Percentiles rank a stretch among this genome's conserved stretches.
phyloP scores from a whole-genome alignment of 2,113 vertebrate species.

The Salvator merianae region DNA sequence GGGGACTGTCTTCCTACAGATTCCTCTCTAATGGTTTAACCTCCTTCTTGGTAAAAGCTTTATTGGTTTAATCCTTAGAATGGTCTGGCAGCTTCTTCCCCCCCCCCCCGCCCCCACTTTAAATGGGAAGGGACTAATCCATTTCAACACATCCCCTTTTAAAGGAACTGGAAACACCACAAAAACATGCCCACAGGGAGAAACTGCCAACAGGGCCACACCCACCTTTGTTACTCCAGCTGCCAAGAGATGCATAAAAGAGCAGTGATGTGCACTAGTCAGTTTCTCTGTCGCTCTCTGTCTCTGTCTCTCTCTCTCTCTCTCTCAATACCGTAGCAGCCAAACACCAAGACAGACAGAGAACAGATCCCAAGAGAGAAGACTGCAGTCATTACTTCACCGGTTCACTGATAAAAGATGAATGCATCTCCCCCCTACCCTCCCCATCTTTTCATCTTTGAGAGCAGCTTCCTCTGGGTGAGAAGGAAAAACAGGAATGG shows the following conservation, averaged over 20 bases:
- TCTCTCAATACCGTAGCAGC: background rate
- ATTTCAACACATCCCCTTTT: background rate
- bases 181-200: background rate
- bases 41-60: background rate
- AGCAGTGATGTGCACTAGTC: background rate
- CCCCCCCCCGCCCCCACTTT: background rate
- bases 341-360: background rate
- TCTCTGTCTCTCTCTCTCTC: no score
- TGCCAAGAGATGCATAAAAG: background rate
- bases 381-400: background rate
- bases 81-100: background rate
- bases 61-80: conserved; percentile 7
- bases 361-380: background rate
- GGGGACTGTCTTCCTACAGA: background rate
- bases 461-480: background rate
- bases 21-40: background rate
- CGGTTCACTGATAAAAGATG: background rate
- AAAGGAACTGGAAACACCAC: background rate
- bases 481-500: background rate
- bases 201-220: background rate
- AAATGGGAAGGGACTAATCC: background rate
- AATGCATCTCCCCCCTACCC: background rate
- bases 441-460: background rate
- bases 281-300: no score
- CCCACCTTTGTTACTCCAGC: conserved; percentile 14